phyloP scores from a whole-genome alignment of 2,888 invertebrate species.

The Hydraecia micacea region DNA sequence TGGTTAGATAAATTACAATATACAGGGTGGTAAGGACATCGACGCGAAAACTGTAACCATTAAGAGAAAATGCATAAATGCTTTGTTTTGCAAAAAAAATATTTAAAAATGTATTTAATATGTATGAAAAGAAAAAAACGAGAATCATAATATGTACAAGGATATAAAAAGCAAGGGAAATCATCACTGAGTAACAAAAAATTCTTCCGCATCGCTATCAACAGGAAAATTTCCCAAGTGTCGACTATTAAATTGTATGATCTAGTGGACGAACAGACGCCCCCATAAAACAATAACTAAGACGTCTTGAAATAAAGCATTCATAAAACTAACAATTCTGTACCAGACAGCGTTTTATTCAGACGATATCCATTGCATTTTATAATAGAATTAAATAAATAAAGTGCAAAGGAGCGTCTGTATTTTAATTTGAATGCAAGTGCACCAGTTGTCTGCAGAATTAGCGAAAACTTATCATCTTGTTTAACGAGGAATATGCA shows the following conservation, averaged over 20 bases:
- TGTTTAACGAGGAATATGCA: conserved; percentile 42
- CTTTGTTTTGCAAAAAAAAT: no score
- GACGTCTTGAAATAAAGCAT: conserved; percentile 32
- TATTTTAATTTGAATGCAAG: conserved; percentile 41
- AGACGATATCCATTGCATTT: conserved; percentile 20
- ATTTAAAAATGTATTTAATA: no score
- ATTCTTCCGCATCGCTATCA: neutral
- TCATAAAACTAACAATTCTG: conserved; percentile 29
- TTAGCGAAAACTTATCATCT: conserved; percentile 43
- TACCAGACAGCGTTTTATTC: conserved; percentile 29
- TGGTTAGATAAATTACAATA: neutral
- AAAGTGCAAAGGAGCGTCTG: conserved; percentile 2
- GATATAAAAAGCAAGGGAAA: neutral
- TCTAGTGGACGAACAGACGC: conserved; percentile 14
- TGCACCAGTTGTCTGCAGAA: conserved; percentile 24
- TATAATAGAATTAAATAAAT: conserved; percentile 32
- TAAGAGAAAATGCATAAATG: no score
- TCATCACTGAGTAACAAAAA: neutral
- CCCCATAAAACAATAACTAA: conserved; percentile 16
- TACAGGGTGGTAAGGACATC: neutral
- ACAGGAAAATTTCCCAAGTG: neutral
- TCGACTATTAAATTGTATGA: neutral
- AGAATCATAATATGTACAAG: no score
- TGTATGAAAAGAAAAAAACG: no score
- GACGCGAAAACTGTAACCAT: no score